Conservation (phyloP, 2,888 invertebrate genomes). For the Oscheius onirici region DNA sequence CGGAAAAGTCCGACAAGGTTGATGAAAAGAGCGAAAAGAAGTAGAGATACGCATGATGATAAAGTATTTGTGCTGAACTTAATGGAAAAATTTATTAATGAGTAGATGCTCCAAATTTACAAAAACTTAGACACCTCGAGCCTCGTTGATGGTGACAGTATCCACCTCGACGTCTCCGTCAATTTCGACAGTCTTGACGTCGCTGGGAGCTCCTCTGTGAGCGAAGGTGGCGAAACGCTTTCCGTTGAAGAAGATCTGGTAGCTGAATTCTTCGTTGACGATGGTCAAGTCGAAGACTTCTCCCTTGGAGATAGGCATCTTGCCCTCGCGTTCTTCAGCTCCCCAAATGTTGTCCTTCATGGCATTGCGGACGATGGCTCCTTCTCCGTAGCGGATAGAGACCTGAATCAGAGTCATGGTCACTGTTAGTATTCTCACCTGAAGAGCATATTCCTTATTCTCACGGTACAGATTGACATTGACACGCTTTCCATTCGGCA, state of each 20-base stretch:
- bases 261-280: conserved; percentile 68
- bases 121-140: conserved; percentile 54
- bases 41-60: too few relatives aligned
- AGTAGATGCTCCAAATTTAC: too few relatives aligned
- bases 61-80: too few relatives aligned
- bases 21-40: too few relatives aligned
- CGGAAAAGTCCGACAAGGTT: too few relatives aligned
- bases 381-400: conserved; percentile 69
- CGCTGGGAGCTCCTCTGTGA: conserved; percentile 65
- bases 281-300: conserved; percentile 70
- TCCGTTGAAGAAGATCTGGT: conserved; percentile 69
- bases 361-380: conserved; percentile 69
- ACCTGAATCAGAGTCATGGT: conserved; percentile 37
- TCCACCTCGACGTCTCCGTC: conserved; percentile 63
- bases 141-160: conserved; percentile 69
- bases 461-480: conserved; percentile 69
- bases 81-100: too few relatives aligned
- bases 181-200: conserved; percentile 66
- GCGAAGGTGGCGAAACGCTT: conserved; percentile 63
- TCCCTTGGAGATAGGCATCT: conserved; percentile 63
- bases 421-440: conserved; percentile 38
- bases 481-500: conserved; percentile 68
- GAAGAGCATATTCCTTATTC: conserved; percentile 68
- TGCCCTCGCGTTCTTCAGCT: conserved; percentile 70
- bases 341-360: conserved; percentile 68